Evolutionary conservation across 2,797 vertebrate species (phyloP).

Genomic region (Notoglanidium macrostoma): DNA sequence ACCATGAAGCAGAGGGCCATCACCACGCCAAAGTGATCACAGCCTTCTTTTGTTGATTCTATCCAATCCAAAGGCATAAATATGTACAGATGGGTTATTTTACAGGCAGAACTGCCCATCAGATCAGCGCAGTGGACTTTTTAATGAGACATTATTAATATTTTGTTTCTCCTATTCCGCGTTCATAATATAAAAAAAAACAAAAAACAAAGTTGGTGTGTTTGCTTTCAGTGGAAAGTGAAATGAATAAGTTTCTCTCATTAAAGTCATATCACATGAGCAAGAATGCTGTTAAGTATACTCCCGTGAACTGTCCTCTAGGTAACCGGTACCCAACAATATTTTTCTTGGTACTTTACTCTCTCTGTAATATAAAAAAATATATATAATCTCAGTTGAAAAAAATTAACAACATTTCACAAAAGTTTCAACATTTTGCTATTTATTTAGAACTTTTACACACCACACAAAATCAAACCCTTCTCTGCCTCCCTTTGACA

Average conservation of each 20-base stretch:
- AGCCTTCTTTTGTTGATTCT: background rate
- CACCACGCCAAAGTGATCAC: background rate
- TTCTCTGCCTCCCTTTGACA: no score
- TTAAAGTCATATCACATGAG: background rate
- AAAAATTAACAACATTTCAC: no score
- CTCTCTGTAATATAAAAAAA: no score
- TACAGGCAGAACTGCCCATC: background rate
- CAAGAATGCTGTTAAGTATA: background rate
- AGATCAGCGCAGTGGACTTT: background rate
- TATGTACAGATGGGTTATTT: background rate
- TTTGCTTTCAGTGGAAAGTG: background rate
- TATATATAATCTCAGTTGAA: no score
- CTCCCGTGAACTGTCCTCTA: no score
- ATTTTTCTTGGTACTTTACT: no score
- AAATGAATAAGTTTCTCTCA: background rate
- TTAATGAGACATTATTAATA: background rate
- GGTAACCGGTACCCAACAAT: no score
- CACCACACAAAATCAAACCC: no score
- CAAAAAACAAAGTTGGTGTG: no score
- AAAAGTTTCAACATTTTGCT: no score
- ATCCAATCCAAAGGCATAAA: background rate
- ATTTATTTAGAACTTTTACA: no score
- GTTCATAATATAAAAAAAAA: no score
- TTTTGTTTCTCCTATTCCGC: background rate
- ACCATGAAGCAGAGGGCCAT: background rate